Base-by-base conservation (phyloP, 2,113 vertebrate species). In the Crotalus horridus region DNA sequence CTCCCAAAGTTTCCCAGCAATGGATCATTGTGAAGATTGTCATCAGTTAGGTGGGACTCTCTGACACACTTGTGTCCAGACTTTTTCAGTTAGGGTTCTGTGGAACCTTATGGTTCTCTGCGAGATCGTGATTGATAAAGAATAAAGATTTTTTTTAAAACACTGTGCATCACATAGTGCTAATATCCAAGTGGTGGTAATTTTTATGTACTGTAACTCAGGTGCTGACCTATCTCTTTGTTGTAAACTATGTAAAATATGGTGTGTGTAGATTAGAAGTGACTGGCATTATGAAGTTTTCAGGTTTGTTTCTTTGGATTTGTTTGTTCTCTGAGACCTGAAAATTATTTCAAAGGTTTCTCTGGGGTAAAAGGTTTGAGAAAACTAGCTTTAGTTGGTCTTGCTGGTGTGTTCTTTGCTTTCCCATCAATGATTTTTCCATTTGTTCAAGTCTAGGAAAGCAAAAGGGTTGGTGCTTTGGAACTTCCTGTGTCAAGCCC, bases 251-350 rank as follows among this genome's bases (percentile, higher is more conserved):
- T n/a, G 64, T n/a, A 74, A 74, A 69, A 74, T 13, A 12, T 74
- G n/a, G 11, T 5, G 20, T 20, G 55, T 56, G 17, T 74, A n/a
- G 64, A 33, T 74, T 74, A 74, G 64, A 74, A 74, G 2, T 33
- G 29, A 74, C 13, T 74, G n/a, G 29, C 64, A 74, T 95, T 95
- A 90, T 89, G 91, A 85, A 94, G 89, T 85, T 94, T 87, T 85
- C n/a, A 69, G 12, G 29, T n/a, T 69, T n/a, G 64, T 69, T 69
- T 69, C 29, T 69, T 69, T 69, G 24, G 59, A 61, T 61, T 61
- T 61, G 59, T 29, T 61, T 61, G 59, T 61, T 33, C 64, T 69
- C 64, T 69, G 64, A 33, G 29, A 69, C 64, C 64, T 17, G 64
- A 74, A 33, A 33, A 33, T 74, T 74, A 74, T 74, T 74, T 33